Evolutionary conservation across 2,888 invertebrate species (phyloP).

Genomic region (Uropetala carovei): DNA sequence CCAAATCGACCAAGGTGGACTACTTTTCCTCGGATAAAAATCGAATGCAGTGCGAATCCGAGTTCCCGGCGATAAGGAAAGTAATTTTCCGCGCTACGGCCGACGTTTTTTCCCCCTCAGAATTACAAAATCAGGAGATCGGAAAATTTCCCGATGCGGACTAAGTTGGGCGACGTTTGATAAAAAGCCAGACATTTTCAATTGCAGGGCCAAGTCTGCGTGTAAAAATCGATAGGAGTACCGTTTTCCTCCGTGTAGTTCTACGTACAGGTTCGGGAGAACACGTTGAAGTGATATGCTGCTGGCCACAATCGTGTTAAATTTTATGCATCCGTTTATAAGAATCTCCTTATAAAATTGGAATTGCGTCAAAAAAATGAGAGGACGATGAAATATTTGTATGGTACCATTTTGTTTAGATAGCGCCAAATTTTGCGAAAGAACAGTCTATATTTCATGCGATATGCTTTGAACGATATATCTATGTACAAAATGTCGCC

Average conservation of each 20-base stretch:
- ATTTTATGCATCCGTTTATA: not conserved
- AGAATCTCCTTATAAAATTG: not conserved
- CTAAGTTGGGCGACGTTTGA: not conserved
- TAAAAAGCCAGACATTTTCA: conserved; percentile 21
- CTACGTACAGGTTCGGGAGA: not conserved
- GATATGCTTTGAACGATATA: no score
- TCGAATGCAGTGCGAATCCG: not conserved
- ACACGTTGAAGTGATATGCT: not conserved
- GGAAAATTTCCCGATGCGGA: conserved; percentile 18
- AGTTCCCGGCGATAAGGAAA: not conserved
- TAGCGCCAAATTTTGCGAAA: no score
- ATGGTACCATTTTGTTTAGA: no score
- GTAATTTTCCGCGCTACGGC: not conserved
- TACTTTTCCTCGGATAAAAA: not conserved
- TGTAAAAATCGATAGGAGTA: not conserved
- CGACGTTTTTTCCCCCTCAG: not conserved
- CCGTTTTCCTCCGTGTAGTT: conserved; percentile 12
- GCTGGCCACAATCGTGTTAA: not conserved
- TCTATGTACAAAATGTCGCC: no score
- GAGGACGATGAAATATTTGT: no score
- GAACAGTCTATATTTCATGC: no score
- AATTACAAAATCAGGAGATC: conserved; percentile 1
- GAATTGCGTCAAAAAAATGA: no score
- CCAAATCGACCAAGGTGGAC: not conserved
- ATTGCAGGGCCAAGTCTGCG: not conserved